Evolutionary conservation across 2,797 vertebrate species (phyloP).

Genomic region (Sebastes diaconus): DNA sequence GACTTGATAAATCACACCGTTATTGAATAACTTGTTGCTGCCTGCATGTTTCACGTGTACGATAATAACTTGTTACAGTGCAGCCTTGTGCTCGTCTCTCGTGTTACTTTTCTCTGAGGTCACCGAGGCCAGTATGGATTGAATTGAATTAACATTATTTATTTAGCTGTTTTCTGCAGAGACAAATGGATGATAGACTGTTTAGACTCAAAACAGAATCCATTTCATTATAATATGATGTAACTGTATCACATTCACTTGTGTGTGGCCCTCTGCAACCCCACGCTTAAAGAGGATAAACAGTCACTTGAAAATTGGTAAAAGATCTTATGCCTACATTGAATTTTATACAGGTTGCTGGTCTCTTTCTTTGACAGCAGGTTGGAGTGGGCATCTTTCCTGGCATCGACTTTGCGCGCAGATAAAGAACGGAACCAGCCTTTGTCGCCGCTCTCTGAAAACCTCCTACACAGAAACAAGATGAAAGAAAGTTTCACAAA

Average conservation of each 20-base stretch:
- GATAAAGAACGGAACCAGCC: conserved; percentile 95
- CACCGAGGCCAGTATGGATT: conserved; percentile 9
- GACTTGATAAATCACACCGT: background rate
- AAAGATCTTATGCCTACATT: conserved; percentile 84
- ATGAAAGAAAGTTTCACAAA: conserved; percentile 65
- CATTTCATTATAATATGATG: conserved; percentile 23
- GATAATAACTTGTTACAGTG: background rate
- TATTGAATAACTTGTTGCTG: background rate
- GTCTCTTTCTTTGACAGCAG: conserved; percentile 96
- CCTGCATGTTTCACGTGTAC: background rate
- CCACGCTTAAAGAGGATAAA: background rate
- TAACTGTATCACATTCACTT: conserved; percentile 9
- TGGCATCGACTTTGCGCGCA: conserved; percentile 91
- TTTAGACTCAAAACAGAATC: conserved; percentile 6
- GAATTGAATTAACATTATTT: conserved; percentile 31
- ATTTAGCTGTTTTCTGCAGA: conserved; percentile 16
- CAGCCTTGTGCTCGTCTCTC: background rate
- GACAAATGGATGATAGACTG: conserved; percentile 1
- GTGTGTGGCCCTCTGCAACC: background rate
- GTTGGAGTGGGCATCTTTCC: conserved; percentile 97
- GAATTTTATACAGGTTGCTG: conserved; percentile 96
- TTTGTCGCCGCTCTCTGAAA: conserved; percentile 85
- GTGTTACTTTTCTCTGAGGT: conserved; percentile 16
- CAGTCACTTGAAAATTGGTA: background rate
- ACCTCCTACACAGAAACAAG: conserved; percentile 78